Conservation (phyloP, 92 coral and sea anemone genomes). For the Bergia sp. region DNA sequence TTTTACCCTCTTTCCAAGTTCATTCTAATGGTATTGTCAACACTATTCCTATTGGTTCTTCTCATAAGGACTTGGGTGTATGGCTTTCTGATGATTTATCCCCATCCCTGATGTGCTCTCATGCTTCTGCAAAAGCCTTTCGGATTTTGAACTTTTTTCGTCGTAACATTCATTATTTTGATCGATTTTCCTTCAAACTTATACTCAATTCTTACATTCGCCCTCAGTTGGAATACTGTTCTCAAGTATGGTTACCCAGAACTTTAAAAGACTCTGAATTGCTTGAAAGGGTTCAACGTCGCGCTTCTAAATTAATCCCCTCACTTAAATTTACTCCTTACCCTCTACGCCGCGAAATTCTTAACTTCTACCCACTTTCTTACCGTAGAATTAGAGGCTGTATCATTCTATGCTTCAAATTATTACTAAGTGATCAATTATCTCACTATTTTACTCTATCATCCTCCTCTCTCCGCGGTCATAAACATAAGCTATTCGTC, state of each 20-base stretch:
- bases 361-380: no score
- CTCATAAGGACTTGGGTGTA: background rate
- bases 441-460: background rate
- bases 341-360: no score
- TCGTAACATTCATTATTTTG: background rate
- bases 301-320: no score
- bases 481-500: background rate
- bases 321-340: no score
- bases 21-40: background rate
- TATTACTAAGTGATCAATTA: background rate
- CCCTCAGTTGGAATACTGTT: background rate
- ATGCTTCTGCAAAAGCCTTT: background rate
- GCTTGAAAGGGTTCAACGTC: no score
- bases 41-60: background rate
- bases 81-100: background rate
- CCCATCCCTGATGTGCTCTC: background rate
- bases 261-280: no score
- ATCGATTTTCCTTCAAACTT: background rate
- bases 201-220: background rate
- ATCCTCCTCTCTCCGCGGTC: background rate
- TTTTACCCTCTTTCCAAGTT: background rate
- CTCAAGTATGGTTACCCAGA: background rate
- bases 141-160: background rate
- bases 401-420: background rate
- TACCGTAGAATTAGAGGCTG: no score